Base-by-base conservation (phyloP, 2,113 vertebrate species). In the Nesogale talazaci region DNA sequence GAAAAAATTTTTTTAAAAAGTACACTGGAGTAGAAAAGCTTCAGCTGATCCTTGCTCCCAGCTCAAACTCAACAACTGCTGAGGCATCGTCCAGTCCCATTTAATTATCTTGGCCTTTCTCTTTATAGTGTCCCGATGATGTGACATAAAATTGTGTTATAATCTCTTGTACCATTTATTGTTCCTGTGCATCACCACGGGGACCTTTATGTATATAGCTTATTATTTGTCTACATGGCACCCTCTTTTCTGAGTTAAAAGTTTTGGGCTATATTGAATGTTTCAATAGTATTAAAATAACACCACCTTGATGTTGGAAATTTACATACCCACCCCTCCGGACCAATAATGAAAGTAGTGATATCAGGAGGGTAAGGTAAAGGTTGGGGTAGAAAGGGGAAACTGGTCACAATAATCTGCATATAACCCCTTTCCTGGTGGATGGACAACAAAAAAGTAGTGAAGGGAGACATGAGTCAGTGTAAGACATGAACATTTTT, bases 101-200 rank as follows among this genome's bases (percentile, higher is more conserved):
- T 20, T 46, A 57, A 52, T 87, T 82, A 86, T 42, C 67, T 72
- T 88, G 76, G 20, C 27, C 38, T 77, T 94, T 85, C 81, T 86
- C 27, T 57, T 77, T 57, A 65, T 6, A 42, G 36, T 17, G 23
- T 86, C 25, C 89, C 80, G 59, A 69, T 72, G 3, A 23, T 46
- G 77, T 77, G 22, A 56, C 34, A 83, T 38, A 36, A 34, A 81
- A 82, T 38, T 23, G 14, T 29, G 7, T 40, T 80, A 79, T 16
- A 75, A 12, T 56, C 46, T 69, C 67, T 70, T 10, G 11, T 4
- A 10, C 20, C 23, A 36, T 36, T 67, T 25, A 52, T 1, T n/a
- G 57, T 77, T 20, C 20, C 6, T 46, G 2, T 0, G 10, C 23
- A 27, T 9, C 34, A 27, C 3, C 34, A 27, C 3, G 61, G 40